phyloP scores from a whole-genome alignment of 2,113 vertebrate genomes.

The Agelaius phoeniceus region DNA sequence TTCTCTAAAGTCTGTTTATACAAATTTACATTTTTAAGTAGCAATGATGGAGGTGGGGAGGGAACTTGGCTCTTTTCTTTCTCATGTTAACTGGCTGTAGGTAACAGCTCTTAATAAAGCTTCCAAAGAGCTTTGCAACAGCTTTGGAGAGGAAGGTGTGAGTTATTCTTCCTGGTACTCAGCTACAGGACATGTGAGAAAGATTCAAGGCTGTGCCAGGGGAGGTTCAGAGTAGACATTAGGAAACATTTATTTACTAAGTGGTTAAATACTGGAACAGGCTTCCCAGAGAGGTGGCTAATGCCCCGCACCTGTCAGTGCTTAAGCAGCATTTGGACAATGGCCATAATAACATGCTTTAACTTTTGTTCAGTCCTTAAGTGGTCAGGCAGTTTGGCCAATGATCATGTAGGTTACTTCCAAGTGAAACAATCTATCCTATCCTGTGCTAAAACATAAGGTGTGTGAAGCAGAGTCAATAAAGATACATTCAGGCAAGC shows the following conservation, averaged over 20 bases:
- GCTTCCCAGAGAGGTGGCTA: neutral
- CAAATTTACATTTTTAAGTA: neutral
- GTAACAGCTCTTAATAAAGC: neutral
- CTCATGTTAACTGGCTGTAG: neutral
- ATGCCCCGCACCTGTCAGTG: neutral
- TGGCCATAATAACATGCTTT: neutral
- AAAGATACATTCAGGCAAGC: neutral
- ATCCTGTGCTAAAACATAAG: neutral
- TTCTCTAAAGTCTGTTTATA: neutral
- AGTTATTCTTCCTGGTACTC: neutral
- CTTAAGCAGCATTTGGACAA: neutral
- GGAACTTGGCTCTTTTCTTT: neutral
- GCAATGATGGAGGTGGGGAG: neutral
- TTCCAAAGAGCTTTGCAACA: neutral
- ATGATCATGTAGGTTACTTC: accelerated
- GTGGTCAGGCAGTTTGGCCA: neutral
- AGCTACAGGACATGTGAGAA: accelerated
- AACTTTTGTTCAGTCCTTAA: neutral
- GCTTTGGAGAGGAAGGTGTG: neutral
- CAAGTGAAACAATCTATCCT: neutral
- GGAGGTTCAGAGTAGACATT: neutral
- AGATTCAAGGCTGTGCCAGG: neutral
- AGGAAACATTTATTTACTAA: neutral
- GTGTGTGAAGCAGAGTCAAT: neutral
- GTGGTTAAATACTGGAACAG: neutral